Conservation (phyloP, 2,797 vertebrate genomes). For the Sebastes steindachneri region DNA sequence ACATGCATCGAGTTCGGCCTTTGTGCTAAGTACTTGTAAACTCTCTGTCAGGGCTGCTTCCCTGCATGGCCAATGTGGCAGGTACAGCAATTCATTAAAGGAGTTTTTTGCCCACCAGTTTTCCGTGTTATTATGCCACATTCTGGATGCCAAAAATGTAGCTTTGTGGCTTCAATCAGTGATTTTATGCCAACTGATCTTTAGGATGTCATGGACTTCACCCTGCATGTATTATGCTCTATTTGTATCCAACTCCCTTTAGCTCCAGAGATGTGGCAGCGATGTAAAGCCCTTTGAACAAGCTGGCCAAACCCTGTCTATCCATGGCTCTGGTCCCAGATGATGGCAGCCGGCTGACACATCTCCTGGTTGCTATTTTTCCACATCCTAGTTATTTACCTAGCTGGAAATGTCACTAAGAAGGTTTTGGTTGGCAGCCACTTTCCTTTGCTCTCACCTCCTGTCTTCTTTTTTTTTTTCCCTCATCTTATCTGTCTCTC, state of each 20-base stretch:
- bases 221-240: slow-evolving; percentile 23
- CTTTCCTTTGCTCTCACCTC: slow-evolving; percentile 30
- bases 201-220: slow-evolving; percentile 39
- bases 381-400: slow-evolving; percentile 62
- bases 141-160: slow-evolving; percentile 1
- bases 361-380: slow-evolving; percentile 48
- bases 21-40: neutral
- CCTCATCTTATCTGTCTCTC: slow-evolving; percentile 5
- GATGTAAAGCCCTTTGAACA: slow-evolving; percentile 54
- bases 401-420: slow-evolving; percentile 64
- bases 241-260: slow-evolving; percentile 44
- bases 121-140: neutral
- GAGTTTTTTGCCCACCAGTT: neutral
- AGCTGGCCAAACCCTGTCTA: slow-evolving; percentile 46
- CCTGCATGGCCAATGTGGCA: slow-evolving; percentile 5
- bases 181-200: slow-evolving; percentile 37
- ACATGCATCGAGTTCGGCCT: neutral
- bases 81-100: slow-evolving; percentile 4
- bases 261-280: slow-evolving; percentile 36
- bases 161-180: slow-evolving; percentile 8
- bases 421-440: slow-evolving; percentile 29
- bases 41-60: neutral
- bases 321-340: slow-evolving; percentile 41
- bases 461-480: neutral
- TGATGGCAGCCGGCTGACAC: slow-evolving; percentile 43